Conservation (phyloP, 2,888 invertebrate genomes). For the Troides helena region DNA sequence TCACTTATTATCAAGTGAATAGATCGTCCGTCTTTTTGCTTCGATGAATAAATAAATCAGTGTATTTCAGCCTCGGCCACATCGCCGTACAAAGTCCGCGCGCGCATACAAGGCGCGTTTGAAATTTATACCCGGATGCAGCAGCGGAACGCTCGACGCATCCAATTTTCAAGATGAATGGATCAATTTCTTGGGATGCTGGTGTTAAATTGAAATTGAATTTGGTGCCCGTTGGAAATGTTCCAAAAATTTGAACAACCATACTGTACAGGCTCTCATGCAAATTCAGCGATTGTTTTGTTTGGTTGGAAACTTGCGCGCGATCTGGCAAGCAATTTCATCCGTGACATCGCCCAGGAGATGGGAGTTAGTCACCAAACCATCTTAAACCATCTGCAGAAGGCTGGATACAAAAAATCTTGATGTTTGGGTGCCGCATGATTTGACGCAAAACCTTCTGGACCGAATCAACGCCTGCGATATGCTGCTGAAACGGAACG, state of each 20-base stretch:
- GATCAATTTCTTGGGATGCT: slow-evolving; percentile 36
- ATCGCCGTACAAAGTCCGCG: slow-evolving; percentile 34
- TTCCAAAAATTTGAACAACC: slow-evolving; percentile 21
- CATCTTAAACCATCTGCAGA: too few relatives aligned
- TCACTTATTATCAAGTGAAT: too few relatives aligned
- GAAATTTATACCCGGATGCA: slow-evolving; percentile 37
- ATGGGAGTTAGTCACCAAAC: too few relatives aligned
- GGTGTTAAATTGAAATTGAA: slow-evolving; percentile 37
- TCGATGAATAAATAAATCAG: background rate
- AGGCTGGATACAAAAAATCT: too few relatives aligned
- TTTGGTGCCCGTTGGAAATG: slow-evolving; percentile 21
- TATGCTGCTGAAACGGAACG: too few relatives aligned
- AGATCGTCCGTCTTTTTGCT: too few relatives aligned
- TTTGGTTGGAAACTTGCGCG: background rate
- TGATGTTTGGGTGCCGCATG: too few relatives aligned
- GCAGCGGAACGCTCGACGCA: slow-evolving; percentile 34
- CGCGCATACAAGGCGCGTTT: slow-evolving; percentile 26
- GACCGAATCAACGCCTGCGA: too few relatives aligned
- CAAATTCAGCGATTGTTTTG: background rate
- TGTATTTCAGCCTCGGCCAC: slow-evolving; percentile 5
- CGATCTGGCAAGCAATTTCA: too few relatives aligned
- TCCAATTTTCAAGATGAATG: slow-evolving; percentile 41
- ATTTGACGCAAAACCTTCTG: too few relatives aligned
- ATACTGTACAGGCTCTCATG: background rate
- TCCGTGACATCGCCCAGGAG: too few relatives aligned